Evolutionary conservation across 2,888 invertebrate species (phyloP).

Genomic region (Callosobruchus maculatus): DNA sequence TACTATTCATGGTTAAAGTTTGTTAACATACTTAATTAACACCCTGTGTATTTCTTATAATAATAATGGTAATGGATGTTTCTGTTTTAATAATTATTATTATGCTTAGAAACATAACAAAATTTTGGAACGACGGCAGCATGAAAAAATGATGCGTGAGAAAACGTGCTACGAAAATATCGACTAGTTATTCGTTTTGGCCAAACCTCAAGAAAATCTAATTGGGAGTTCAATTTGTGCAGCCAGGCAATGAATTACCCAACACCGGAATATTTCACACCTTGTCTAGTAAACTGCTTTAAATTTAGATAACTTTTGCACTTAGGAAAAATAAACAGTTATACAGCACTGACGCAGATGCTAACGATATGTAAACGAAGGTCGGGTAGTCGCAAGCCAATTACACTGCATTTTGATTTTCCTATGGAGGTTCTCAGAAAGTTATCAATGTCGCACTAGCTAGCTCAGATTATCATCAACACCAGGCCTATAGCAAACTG

Average conservation of each 20-base stretch:
- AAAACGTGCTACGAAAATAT: not conserved
- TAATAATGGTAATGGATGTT: too few species aligned
- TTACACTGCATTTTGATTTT: not conserved
- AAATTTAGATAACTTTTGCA: not conserved
- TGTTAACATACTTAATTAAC: too few species aligned
- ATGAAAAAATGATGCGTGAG: too few species aligned
- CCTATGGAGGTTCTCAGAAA: not conserved
- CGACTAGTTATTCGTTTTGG: not conserved
- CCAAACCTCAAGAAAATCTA: not conserved
- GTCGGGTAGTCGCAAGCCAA: not conserved
- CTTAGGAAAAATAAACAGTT: not conserved
- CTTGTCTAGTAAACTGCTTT: not conserved
- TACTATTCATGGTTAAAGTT: too few species aligned
- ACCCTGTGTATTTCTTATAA: too few species aligned
- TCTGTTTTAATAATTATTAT: too few species aligned
- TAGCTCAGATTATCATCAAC: too few species aligned
- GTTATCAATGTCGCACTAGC: not conserved
- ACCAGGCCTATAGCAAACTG: too few species aligned
- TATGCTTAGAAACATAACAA: too few species aligned
- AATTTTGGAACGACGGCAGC: too few species aligned
- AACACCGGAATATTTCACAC: not conserved
- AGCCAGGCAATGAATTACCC: not conserved
- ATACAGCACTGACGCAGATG: not conserved
- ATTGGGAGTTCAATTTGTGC: not conserved
- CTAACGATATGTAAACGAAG: not conserved